Conservation (phyloP, 2,888 invertebrate species). For the Drosophila multiciliata region DNA sequence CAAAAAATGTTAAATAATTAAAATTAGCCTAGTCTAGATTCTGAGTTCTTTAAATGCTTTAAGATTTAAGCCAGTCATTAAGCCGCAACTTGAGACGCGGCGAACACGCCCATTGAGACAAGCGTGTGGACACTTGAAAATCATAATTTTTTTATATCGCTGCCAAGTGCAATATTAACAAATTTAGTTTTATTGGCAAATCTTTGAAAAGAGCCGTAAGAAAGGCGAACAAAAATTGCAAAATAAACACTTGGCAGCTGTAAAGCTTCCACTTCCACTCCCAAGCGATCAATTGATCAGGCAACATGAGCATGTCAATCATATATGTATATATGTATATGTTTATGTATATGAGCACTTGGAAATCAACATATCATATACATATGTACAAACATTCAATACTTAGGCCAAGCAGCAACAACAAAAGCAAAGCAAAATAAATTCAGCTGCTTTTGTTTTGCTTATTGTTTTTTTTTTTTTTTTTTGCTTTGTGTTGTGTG, state of each 20-base stretch:
- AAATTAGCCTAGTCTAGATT: neutral
- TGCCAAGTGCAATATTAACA: conserved; percentile 56
- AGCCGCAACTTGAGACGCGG: conserved; percentile 5
- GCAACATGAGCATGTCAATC: conserved; percentile 58
- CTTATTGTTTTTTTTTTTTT: conserved; percentile 24
- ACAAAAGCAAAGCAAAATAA: conserved; percentile 42
- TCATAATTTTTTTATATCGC: conserved; percentile 18
- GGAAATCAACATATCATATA: conserved; percentile 44
- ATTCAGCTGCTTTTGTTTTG: conserved; percentile 53
- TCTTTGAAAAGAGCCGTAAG: conserved; percentile 18
- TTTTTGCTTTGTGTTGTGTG: conserved; percentile 30
- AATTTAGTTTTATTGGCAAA: conserved; percentile 31
- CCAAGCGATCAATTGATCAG: conserved; percentile 49
- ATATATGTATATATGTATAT: conserved; percentile 9
- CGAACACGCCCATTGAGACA: conserved; percentile 27
- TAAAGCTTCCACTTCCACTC: conserved; percentile 48
- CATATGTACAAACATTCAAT: conserved; percentile 20
- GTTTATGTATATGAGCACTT: conserved; percentile 33
- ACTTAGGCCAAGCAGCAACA: conserved; percentile 1
- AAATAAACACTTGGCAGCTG: conserved; percentile 49
- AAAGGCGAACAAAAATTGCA: conserved; percentile 22
- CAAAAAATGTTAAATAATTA: neutral
- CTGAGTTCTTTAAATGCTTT: neutral
- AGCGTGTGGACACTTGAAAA: conserved; percentile 40
- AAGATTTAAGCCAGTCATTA: conserved; percentile 8